phyloP scores from a whole-genome alignment of 2,797 vertebrate genomes.

The Pangasius djambal region DNA sequence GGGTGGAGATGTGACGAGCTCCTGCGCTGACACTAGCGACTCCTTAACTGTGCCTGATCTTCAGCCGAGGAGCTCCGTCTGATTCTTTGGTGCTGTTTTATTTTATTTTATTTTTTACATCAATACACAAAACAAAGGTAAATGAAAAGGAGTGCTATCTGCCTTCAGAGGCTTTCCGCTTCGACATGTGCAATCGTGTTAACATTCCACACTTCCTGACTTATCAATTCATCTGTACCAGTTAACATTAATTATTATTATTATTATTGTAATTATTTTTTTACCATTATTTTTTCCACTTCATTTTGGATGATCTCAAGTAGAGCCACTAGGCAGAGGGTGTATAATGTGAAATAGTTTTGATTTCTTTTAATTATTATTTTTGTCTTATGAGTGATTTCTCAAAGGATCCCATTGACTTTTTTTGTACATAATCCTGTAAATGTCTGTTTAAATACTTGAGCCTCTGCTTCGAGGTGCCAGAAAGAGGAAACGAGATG shows the following conservation, averaged over 20 bases:
- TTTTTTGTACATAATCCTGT: conserved; percentile 97
- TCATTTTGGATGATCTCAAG: conserved; percentile 80
- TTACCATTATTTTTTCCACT: conserved; percentile 68
- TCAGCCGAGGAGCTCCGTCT: conserved; percentile 82
- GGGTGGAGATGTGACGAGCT: conserved; percentile 29
- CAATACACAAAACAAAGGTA: conserved; percentile 65
- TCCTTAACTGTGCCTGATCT: conserved; percentile 70
- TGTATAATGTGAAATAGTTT: conserved; percentile 95
- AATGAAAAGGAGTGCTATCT: conserved; percentile 62
- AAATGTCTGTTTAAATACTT: conserved; percentile 99
- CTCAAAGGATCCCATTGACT: conserved; percentile 75
- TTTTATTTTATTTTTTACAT: conserved; percentile 75
- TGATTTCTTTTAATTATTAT: conserved; percentile 57
- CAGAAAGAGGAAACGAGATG: conserved; percentile 69
- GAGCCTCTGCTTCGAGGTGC: conserved; percentile 88
- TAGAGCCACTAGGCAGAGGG: conserved; percentile 93
- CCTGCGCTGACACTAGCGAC: conserved; percentile 60
- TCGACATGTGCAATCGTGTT: conserved; percentile 98
- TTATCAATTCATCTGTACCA: conserved; percentile 82
- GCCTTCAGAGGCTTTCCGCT: conserved; percentile 81
- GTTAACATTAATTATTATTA: conserved; percentile 87
- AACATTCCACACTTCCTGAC: conserved; percentile 96
- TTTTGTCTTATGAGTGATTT: conserved; percentile 63
- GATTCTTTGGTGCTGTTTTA: conserved; percentile 80
- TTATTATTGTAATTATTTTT: conserved; percentile 67